Percentiles rank a stretch among this genome's conserved stretches.
These are phyloP conservation scores for Rhabdornis inornatus DNA, from an alignment of 2,113 vertebrate genomes.

Conservation along the genomic window DNA sequence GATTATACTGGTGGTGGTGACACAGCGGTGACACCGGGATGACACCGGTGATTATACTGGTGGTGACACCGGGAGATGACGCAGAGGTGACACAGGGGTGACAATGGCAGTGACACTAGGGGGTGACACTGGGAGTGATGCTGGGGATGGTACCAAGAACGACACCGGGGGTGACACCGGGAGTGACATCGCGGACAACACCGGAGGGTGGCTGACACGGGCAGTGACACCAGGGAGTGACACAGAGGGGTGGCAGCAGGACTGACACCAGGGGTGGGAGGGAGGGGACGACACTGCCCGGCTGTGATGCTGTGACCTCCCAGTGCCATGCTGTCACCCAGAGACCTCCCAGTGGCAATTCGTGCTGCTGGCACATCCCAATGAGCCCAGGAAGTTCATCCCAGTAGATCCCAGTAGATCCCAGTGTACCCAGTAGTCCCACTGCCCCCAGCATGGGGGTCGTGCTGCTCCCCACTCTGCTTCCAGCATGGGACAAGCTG, in stretches of 20 bases:
- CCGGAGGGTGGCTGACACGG: not conserved
- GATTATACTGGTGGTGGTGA: too few species aligned
- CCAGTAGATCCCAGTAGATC: not conserved
- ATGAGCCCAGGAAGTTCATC: not conserved
- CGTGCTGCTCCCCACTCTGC: not conserved
- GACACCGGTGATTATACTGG: not conserved
- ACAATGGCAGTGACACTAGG: not conserved
- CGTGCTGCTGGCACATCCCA: not conserved
- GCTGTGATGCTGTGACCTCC: not conserved
- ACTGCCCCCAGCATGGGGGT: not conserved
- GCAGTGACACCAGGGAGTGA: not conserved
- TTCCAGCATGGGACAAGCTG: not conserved
- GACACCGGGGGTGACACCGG: not conserved
- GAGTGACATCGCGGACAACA: not conserved
- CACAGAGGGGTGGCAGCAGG: not conserved
- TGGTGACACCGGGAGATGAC: not conserved
- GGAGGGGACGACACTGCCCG: fast-evolving
- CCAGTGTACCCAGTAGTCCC: not conserved
- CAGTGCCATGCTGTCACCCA: not conserved
- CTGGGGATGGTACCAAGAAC: too few species aligned
- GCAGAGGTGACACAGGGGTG: not conserved
- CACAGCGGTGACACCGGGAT: not conserved
- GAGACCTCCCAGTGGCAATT: not conserved
- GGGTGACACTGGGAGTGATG: not conserved
- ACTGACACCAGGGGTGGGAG: not conserved